Base-by-base conservation (phyloP, 2,888 invertebrate species). In the Odontocerum albicorne region DNA sequence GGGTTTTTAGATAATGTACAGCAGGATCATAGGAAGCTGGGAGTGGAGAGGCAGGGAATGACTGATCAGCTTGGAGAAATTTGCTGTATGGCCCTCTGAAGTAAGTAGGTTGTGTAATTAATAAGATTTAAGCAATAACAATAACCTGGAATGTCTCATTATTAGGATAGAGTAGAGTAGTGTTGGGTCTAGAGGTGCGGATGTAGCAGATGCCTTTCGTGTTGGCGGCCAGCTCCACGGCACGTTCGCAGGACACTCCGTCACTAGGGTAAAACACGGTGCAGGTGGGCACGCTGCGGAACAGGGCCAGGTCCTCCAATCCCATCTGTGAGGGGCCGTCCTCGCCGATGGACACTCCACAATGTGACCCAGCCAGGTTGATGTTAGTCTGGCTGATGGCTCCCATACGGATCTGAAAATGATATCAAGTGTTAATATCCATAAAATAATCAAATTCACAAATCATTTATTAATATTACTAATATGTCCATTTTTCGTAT, bases 271-370 rank as follows among this genome's bases (percentile, higher is more conserved):
- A 90, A 74, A 90, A 90, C 4, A 90, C 78, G 1, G 87, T 87
- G 61, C 84, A 81, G 56, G 89, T 89, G 49, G 97, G 95, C 62
- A 99, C 84, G 3, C 91, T 73, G 35, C 98, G 84, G 86, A 99
- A 99, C 82, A 99, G 82, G 1, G 96, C 92, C 55, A 99, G 72
- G 73, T 99, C 99, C 76, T 99, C 99, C n/a, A 99, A 81, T 3
- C 95, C 99, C 99, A 99, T 99, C 79, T 99, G 99, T 52, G 94
- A 94, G 13, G 99, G 98, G 0, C 98, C 98, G 75, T 98, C 98
- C 76, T 97, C 97, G 22, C 97, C 99, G 74, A 99, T 99, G 67
- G 95, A 95, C 16, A 97, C 90, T 36, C 99, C 99, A 72, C 94
- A 96, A 76, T 99, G 99, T 0, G 98, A 98, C 1, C 97, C 97